Evolutionary conservation across 2,797 vertebrate species (phyloP).

Genomic region (Botia almorhae): DNA sequence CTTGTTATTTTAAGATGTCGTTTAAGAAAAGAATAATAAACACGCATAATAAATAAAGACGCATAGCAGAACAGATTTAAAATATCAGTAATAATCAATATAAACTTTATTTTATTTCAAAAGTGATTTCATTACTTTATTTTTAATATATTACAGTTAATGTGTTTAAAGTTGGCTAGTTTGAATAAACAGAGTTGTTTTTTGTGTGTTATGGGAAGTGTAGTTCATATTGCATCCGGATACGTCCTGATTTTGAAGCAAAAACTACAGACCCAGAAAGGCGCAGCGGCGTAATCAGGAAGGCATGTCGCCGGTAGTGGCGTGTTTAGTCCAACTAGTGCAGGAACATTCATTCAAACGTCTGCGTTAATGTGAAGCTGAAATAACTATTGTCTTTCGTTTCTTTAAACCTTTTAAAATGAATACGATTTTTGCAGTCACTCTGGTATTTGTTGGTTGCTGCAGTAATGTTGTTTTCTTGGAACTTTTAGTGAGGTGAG

Average conservation of each 20-base stretch:
- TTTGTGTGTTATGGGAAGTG: slow-evolving; percentile 13
- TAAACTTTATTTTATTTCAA: not conserved
- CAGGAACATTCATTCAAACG: slow-evolving; percentile 14
- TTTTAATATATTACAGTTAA: not conserved
- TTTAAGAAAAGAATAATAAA: not conserved
- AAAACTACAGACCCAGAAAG: slow-evolving; percentile 69
- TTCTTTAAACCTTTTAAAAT: slow-evolving; percentile 67
- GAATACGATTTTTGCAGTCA: slow-evolving; percentile 81
- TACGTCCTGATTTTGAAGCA: slow-evolving; percentile 63
- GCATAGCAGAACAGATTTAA: not conserved
- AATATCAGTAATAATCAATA: not conserved
- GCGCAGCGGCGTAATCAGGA: not conserved
- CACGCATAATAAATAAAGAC: too few relatives aligned
- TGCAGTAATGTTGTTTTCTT: slow-evolving; percentile 96
- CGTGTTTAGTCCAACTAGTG: slow-evolving; percentile 7
- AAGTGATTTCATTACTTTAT: not conserved
- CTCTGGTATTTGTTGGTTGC: slow-evolving; percentile 91
- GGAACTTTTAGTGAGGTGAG: slow-evolving; percentile 92
- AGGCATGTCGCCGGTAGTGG: slow-evolving; percentile 1
- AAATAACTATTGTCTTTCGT: not conserved
- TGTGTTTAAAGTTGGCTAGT: not conserved
- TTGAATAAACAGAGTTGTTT: not conserved
- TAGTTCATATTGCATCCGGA: not conserved
- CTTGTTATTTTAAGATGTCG: not conserved
- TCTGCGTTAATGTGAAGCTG: not conserved